These are phyloP conservation scores for Promerops cafer DNA, from an alignment of 2,113 vertebrate genomes.

Conservation along the genomic window DNA sequence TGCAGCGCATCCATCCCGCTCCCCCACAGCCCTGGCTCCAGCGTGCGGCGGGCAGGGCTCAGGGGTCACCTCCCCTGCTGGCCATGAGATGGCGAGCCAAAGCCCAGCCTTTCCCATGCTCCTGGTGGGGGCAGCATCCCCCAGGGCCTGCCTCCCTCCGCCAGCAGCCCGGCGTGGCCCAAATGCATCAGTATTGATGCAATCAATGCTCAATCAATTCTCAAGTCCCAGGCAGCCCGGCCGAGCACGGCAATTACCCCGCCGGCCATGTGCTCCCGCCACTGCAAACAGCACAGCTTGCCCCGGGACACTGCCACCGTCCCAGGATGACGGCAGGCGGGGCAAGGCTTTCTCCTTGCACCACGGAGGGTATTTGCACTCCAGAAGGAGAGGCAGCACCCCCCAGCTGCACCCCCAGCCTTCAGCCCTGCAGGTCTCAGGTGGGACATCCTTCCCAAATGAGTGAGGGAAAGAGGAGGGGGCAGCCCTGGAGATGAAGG, in stretches of 20 bases:
- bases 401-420: not conserved
- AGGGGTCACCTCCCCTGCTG: not conserved
- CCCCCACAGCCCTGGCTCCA: accelerated
- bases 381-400: not conserved
- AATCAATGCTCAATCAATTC: constrained; percentile 60
- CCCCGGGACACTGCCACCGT: not conserved
- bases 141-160: accelerated
- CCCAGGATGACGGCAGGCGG: not conserved
- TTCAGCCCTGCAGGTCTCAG: not conserved
- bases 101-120: not conserved
- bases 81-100: not conserved
- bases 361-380: not conserved
- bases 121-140: not conserved
- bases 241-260: constrained; percentile 6
- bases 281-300: not conserved
- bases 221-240: not conserved
- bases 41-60: not conserved
- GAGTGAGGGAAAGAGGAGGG: not conserved
- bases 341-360: not conserved
- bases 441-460: accelerated
- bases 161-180: not conserved
- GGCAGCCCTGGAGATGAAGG: not conserved
- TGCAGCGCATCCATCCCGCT: not conserved
- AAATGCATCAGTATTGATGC: not conserved
- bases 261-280: not conserved